A percentile compares a stretch with the other conserved stretches of the same genome.
These are phyloP conservation scores for Apogon hyalosoma DNA, from an alignment of 2,797 vertebrate genomes.

Conservation along the genomic window DNA sequence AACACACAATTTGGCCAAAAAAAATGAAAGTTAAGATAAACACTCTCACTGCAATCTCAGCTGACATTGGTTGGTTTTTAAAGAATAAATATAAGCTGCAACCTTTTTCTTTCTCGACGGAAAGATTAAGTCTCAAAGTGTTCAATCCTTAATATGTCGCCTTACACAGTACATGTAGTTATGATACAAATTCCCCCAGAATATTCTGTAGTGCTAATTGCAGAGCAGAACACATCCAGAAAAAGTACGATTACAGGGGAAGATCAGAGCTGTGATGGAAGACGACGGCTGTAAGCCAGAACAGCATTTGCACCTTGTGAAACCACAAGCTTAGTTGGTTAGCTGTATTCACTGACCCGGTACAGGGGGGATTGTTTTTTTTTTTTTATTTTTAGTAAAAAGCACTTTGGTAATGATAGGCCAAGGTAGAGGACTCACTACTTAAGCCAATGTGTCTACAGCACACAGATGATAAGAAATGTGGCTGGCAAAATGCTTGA, in stretches of 20 bases:
- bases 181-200: constrained; percentile 23
- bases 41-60: background rate
- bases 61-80: background rate
- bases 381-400: constrained; percentile 42
- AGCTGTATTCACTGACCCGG: constrained; percentile 41
- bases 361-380: constrained; percentile 4
- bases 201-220: constrained; percentile 32
- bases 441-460: constrained; percentile 56
- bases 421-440: constrained; percentile 47
- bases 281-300: constrained; percentile 62
- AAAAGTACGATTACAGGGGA: constrained; percentile 29
- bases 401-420: constrained; percentile 73
- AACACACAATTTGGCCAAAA: constrained; percentile 6
- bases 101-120: constrained; percentile 2
- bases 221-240: constrained; percentile 31
- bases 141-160: constrained; percentile 16
- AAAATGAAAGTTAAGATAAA: background rate
- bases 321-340: constrained; percentile 51
- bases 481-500: constrained; percentile 52
- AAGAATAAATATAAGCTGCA: constrained; percentile 1
- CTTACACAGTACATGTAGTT: constrained; percentile 29
- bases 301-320: constrained; percentile 61
- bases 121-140: constrained; percentile 18
- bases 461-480: constrained; percentile 53
- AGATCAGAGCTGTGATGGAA: constrained; percentile 72